Evolutionary conservation across 2,797 vertebrate species (phyloP).

Genomic region (Mormyrops attenuatus): DNA sequence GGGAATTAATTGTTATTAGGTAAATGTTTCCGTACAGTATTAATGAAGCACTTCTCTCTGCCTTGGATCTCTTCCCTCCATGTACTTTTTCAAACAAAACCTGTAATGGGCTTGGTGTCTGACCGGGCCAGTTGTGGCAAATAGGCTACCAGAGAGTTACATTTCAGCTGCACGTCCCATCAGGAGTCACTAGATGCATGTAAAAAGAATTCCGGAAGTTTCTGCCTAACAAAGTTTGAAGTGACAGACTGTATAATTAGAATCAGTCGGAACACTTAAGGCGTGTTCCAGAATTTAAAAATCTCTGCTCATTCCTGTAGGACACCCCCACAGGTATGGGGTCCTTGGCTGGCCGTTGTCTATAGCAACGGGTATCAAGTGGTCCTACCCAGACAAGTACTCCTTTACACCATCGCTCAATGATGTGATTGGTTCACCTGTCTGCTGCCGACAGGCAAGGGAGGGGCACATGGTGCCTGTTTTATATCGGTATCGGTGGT

Average conservation of each 20-base stretch:
- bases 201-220: neutral
- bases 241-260: neutral
- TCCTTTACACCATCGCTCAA: neutral
- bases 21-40: slow-evolving; percentile 7
- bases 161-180: too few relatives aligned
- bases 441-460: neutral
- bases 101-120: slow-evolving; percentile 24
- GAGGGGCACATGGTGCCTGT: neutral
- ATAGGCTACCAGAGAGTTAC: slow-evolving; percentile 18
- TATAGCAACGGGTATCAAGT: neutral
- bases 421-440: neutral
- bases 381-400: neutral
- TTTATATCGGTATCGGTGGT: too few relatives aligned
- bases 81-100: slow-evolving; percentile 12
- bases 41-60: slow-evolving; percentile 1
- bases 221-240: neutral
- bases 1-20: slow-evolving; percentile 16
- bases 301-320: neutral
- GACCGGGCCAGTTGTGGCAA: slow-evolving; percentile 40
- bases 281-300: neutral
- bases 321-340: neutral
- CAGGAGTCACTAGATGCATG: neutral
- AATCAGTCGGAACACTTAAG: neutral
- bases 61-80: neutral
- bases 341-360: neutral